Evolutionary conservation across 2,888 invertebrate species (phyloP), one percentile per base, ranked within the genome.

Genomic region (Hypomecis atomaria): DNA sequence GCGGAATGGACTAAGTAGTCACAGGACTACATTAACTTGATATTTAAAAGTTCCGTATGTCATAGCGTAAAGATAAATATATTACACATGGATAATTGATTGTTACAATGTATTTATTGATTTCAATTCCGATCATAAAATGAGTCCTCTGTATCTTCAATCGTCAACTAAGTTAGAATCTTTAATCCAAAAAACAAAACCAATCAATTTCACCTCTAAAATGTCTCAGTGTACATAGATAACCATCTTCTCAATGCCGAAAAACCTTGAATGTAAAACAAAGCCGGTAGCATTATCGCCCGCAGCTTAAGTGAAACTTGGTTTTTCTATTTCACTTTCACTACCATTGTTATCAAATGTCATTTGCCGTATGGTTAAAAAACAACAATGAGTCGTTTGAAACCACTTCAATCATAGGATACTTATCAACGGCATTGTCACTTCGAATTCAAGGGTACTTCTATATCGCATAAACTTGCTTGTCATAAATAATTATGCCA

Each of bases 291-390:
- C 43, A 50, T 8, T 33, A 50, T 40, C 37, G 9, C 44, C 6
- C 53, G 34, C 33, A 47, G 52, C 11, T 53, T 9, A 57, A n/a
- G 59, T 49, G 63, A 63, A 59, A 63, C 63, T 64, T 53, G 40
- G 59, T 49, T 55, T 59, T 49, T 59, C 59, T 49, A 54, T 55
- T 36, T 53, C 43, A 64, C 64, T 64, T 64, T 64, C 59, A 55
- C 64, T 59, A 4, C 59, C 55, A 64, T 64, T 64, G 64, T 64
- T 59, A 50, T 55, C 34, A 63, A 58, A 53, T 63, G 62, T 54
- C 58, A 62, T 62, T 62, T 47, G 53, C 33, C 50, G 13, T 50
- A 56, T 45, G 57, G 23, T 6, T 10, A 48, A 58, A 58, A 49
- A 53, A 43, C 23, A 45, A 64, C 64, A 59, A 64, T 50, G 64